These are phyloP conservation scores for Nyctalus aviator DNA, from an alignment of 2,797 vertebrate species.

Conservation along the genomic window DNA sequence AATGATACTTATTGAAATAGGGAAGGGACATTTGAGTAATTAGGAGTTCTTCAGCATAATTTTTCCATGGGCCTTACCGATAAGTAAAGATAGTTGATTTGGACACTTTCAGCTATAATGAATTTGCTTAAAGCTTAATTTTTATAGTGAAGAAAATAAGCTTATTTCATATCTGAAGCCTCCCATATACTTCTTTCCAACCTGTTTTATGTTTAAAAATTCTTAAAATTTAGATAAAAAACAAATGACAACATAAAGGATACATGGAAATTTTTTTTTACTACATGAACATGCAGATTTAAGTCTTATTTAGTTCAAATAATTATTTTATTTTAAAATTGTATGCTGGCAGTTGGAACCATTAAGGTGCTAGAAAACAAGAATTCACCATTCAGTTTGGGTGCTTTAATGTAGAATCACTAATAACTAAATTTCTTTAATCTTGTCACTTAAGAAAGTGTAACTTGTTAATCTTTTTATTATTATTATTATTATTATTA, in stretches of 20 bases:
- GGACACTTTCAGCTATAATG: neutral
- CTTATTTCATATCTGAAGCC: neutral
- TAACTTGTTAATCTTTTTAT: neutral
- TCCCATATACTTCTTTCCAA: neutral
- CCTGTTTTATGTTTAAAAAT: neutral
- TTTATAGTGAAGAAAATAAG: neutral
- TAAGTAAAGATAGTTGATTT: neutral
- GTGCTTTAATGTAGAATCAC: conserved; percentile 32
- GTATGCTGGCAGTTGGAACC: neutral
- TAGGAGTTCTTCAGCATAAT: neutral
- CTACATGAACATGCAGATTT: neutral
- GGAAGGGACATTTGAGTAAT: neutral
- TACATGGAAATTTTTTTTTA: neutral
- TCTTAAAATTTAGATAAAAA: neutral
- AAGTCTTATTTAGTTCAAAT: neutral
- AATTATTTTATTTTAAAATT: conserved; percentile 9
- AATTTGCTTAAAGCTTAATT: neutral
- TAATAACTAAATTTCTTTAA: neutral
- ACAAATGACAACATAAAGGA: neutral
- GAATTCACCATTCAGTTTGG: neutral
- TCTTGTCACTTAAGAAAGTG: neutral
- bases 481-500: neutral
- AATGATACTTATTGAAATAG: neutral
- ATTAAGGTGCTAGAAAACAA: neutral
- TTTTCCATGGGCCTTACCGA: neutral